phyloP scores from a whole-genome alignment of 2,113 vertebrate genomes.

The Gymnocephalus cernua region DNA sequence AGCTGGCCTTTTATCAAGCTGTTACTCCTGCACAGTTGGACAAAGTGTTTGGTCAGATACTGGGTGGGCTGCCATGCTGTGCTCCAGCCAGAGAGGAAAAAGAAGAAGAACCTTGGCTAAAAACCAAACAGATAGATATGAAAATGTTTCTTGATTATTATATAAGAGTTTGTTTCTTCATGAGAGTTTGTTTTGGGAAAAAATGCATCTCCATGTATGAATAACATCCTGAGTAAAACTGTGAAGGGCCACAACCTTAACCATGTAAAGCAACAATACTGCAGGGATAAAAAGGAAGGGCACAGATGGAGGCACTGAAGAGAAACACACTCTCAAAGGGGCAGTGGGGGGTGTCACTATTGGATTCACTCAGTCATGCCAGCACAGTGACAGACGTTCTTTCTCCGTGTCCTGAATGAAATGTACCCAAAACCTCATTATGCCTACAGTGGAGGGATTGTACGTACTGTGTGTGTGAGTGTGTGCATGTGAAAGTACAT shows the following conservation, averaged over 20 bases:
- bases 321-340: constrained; percentile 55
- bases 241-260: constrained; percentile 33
- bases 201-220: constrained; percentile 1
- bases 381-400: constrained; percentile 64
- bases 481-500: constrained; percentile 33
- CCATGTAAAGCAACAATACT: constrained; percentile 40
- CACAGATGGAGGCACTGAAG: constrained; percentile 66
- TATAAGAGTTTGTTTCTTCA: too few species aligned
- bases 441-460: constrained; percentile 56
- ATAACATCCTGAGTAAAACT: constrained; percentile 45
- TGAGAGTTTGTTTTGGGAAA: constrained; percentile 8
- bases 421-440: constrained; percentile 71
- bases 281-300: constrained; percentile 27
- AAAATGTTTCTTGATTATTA: constrained; percentile 47
- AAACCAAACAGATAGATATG: constrained; percentile 27
- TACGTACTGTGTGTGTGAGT: constrained; percentile 32
- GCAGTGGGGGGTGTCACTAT: constrained; percentile 45
- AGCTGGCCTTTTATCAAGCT: constrained; percentile 53
- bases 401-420: constrained; percentile 64
- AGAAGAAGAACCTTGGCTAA: constrained; percentile 13
- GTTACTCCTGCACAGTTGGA: constrained; percentile 56
- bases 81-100: constrained; percentile 19
- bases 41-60: constrained; percentile 43
- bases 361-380: constrained; percentile 63
- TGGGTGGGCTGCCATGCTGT: constrained; percentile 45